A percentile compares a stretch with the other conserved stretches of the same genome.
Conservation (phyloP, 2,797 vertebrate genomes). For the Muscicapa comitata region DNA sequence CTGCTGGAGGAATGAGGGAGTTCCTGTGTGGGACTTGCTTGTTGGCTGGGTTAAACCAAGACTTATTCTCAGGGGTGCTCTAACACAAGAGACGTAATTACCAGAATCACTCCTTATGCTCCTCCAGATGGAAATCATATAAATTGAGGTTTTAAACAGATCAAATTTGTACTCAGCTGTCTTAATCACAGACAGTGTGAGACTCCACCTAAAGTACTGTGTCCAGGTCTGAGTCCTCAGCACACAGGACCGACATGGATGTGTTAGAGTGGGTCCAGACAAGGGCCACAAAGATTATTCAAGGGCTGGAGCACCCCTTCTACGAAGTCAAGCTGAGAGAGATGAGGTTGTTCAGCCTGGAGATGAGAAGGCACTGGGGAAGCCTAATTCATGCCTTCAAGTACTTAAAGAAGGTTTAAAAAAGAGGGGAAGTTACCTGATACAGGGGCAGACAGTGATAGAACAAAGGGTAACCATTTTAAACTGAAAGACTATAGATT, state of each 20-base stretch:
- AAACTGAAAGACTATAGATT: not conserved
- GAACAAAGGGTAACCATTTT: fast-evolving
- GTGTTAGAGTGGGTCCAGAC: not conserved
- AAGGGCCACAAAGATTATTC: not conserved
- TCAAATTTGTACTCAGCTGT: not conserved
- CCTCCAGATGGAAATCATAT: not conserved
- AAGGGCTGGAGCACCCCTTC: not conserved
- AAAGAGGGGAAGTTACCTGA: not conserved
- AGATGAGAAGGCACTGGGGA: too few species aligned
- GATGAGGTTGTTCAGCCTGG: not conserved
- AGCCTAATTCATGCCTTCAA: not conserved
- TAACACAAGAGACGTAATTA: too few species aligned
- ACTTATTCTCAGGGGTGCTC: not conserved
- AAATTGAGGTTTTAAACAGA: not conserved
- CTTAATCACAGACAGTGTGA: not conserved
- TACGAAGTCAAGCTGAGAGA: not conserved
- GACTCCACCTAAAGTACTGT: not conserved
- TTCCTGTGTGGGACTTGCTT: fast-evolving
- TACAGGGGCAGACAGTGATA: not conserved
- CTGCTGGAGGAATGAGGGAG: not conserved
- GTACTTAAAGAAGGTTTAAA: not conserved
- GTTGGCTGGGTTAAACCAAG: not conserved
- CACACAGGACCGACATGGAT: not conserved
- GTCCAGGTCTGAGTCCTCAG: not conserved
- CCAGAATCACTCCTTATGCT: not conserved